phyloP scores from a whole-genome alignment of 1,140 invertebrate genomes.

The Medauroidea extradentata region DNA sequence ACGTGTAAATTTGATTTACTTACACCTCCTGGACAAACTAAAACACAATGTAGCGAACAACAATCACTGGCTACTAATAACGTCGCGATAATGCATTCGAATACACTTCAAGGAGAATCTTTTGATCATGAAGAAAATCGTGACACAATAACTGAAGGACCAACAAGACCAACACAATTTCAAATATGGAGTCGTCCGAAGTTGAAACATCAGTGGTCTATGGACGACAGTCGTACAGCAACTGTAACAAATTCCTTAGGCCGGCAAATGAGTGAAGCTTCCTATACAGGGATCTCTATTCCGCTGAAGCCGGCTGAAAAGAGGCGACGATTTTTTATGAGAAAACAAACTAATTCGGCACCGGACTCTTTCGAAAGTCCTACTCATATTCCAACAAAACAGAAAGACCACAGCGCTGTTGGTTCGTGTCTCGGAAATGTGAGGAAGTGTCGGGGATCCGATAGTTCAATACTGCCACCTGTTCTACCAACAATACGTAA shows the following conservation, averaged over 20 bases:
- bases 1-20: no score
- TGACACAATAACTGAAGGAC: slow-evolving; percentile 11
- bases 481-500: slow-evolving; percentile 15
- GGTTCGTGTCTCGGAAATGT: slow-evolving; percentile 19
- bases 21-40: neutral
- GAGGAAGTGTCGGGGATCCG: slow-evolving; percentile 14
- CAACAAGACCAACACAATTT: slow-evolving; percentile 4
- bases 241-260: neutral
- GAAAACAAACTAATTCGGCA: slow-evolving; percentile 46
- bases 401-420: slow-evolving; percentile 20
- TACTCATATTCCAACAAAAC: slow-evolving; percentile 1
- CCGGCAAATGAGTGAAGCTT: neutral
- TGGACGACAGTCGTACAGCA: slow-evolving; percentile 14
- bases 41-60: neutral
- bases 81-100: neutral
- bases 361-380: slow-evolving; percentile 43
- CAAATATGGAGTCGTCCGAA: slow-evolving; percentile 11
- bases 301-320: slow-evolving; percentile 30
- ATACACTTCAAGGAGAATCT: neutral
- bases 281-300: neutral
- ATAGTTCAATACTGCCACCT: slow-evolving; percentile 16
- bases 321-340: slow-evolving; percentile 36
- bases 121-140: slow-evolving; percentile 17
- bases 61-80: neutral
- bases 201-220: slow-evolving; percentile 19